Conservation (phyloP, 1,140 invertebrate species). For the Nasonia longicornis region DNA sequence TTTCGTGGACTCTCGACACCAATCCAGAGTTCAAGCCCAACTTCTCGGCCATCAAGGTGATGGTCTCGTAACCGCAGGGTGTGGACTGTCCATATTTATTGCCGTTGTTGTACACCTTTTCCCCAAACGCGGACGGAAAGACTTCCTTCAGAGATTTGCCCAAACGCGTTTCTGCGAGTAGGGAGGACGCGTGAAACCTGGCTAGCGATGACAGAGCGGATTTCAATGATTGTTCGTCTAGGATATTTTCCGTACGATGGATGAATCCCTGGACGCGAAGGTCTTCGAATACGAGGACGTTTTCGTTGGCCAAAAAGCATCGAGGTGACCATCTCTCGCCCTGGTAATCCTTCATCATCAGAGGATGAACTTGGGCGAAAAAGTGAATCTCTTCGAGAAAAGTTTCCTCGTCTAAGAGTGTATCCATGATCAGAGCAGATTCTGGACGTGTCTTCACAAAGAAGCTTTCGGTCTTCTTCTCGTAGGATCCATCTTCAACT, state of each 20-base stretch:
- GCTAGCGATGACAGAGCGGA: constrained; percentile 69
- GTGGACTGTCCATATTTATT: not conserved
- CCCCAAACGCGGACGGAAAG: constrained; percentile 51
- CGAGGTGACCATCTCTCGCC: constrained; percentile 56
- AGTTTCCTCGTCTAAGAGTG: not conserved
- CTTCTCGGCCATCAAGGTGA: not conserved
- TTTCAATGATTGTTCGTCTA: constrained; percentile 60
- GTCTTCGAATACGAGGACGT: constrained; percentile 67
- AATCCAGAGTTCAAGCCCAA: not conserved
- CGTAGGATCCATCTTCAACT: not conserved
- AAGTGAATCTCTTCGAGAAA: constrained; percentile 30
- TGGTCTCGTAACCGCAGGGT: not conserved
- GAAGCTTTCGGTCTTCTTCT: not conserved
- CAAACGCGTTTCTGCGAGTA: constrained; percentile 67
- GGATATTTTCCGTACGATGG: not conserved
- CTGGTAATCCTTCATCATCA: not conserved
- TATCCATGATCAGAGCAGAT: not conserved
- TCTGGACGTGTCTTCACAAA: constrained; percentile 28
- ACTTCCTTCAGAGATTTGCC: constrained; percentile 49
- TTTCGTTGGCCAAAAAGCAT: constrained; percentile 63
- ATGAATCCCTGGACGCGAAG: constrained; percentile 60
- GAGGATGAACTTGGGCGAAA: not conserved
- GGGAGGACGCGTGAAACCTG: constrained; percentile 70
- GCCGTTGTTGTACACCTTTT: constrained; percentile 28
- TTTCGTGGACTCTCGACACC: not conserved